phyloP scores from a whole-genome alignment of 2,113 vertebrate species.

The Octodon degus region DNA sequence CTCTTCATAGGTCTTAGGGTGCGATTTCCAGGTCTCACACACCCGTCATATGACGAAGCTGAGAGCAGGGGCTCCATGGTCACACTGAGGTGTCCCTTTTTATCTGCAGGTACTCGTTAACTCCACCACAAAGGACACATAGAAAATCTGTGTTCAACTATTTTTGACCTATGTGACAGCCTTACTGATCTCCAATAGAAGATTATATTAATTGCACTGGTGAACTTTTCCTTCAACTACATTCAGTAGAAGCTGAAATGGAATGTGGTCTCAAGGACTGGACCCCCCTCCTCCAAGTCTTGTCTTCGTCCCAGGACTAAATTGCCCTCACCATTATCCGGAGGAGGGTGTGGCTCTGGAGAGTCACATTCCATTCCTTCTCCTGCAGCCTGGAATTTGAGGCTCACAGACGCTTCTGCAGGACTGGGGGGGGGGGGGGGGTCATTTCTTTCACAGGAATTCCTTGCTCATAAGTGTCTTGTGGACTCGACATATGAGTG shows the following conservation, averaged over 20 bases:
- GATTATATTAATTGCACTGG: not conserved
- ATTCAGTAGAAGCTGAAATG: slow-evolving; percentile 2
- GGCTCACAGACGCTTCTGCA: not conserved
- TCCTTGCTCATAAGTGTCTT: not conserved
- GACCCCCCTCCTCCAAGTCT: not conserved
- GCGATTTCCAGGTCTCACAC: not conserved
- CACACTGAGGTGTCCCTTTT: not conserved
- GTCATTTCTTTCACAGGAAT: slow-evolving; percentile 10
- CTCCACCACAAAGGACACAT: not conserved
- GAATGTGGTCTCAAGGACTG: not conserved
- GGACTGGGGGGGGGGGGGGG: not conserved
- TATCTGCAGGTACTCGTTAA: not conserved
- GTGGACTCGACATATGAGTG: slow-evolving; percentile 39
- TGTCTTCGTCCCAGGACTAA: not conserved
- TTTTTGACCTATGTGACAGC: slow-evolving; percentile 9
- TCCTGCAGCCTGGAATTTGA: not conserved
- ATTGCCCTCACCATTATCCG: slow-evolving; percentile 43
- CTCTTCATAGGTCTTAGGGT: not conserved
- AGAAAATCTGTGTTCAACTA: not conserved
- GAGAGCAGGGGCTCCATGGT: not conserved
- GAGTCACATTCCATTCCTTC: slow-evolving; percentile 48
- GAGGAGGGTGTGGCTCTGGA: slow-evolving; percentile 50
- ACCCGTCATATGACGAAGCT: not conserved
- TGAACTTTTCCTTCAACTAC: not conserved
- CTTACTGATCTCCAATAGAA: slow-evolving; percentile 24